Base-by-base conservation (phyloP, 2,797 vertebrate genomes). In the Uromys caudimaculatus region DNA sequence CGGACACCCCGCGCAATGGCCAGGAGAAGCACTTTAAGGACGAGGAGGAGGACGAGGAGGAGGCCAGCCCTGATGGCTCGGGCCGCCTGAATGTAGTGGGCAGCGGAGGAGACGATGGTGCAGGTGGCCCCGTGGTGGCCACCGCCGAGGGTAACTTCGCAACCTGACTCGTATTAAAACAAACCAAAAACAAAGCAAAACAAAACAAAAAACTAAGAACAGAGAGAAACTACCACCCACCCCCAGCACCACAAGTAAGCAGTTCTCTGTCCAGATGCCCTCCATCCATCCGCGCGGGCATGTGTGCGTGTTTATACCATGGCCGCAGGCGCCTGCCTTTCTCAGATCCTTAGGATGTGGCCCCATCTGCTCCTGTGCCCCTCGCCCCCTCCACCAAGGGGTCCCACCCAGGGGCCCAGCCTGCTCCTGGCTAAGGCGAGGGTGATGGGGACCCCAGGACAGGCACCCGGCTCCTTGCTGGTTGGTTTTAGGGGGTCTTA, bases 321-420 rank as follows among this genome's bases (percentile, higher is more conserved):
- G 99, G 98, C 99, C 99, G 99, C 99, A 98, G 98, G 99, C 98
- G 99, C 99, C 99, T 98, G 98, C 99, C 99, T 99, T 98, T 98
- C 98, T 99, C 98, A 95, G 47, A 95, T 96, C 90, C 97, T 94
- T 94, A 93, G 96, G 95, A 97, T 94, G 96, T 97, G 87, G 52
- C 52, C 78, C 62, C 95, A 82, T 56, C 90, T 90, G 96, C 96
- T 92, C 96, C 97, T 88, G 96, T 87, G 35, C 23, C 73, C 93
- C 83, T 69, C 23, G 3, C 24, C 67, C 69, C 21, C 8, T 62
- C 89, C 29, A 23, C n/a, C 6, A 1, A 69, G 96, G 95, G 91
- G 91, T 60, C n/a, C 77, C 73, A n/a, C 38, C 24, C 64, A 4
- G 35, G 52, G 77, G 83, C 9, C 73, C 73, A 11, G 24, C 69